These are phyloP conservation scores for Hypomecis atomaria DNA, from an alignment of 2,888 invertebrate genomes.

Conservation along the genomic window DNA sequence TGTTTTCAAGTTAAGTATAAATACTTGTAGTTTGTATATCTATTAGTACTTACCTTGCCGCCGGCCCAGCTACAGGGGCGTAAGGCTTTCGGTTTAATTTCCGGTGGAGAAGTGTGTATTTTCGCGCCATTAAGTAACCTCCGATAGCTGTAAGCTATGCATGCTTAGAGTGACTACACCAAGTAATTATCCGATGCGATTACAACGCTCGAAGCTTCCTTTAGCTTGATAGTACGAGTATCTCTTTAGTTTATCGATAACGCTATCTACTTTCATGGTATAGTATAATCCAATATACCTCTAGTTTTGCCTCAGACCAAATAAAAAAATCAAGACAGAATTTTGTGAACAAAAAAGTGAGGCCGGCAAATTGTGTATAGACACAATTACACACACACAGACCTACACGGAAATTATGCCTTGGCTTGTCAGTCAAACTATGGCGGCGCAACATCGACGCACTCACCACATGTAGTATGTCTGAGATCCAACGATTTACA, in stretches of 20 bases:
- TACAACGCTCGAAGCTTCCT: constrained; percentile 32
- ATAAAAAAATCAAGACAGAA: too few species aligned
- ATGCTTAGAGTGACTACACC: constrained; percentile 47
- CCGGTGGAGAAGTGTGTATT: constrained; percentile 56
- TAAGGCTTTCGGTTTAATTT: constrained; percentile 56
- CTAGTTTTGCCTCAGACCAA: too few species aligned
- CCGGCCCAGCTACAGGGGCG: constrained; percentile 18
- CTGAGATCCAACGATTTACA: too few species aligned
- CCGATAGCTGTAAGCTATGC: constrained; percentile 50
- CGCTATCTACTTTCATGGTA: constrained; percentile 16
- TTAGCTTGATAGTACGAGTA: constrained; percentile 18
- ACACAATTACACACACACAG: too few species aligned
- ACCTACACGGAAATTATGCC: too few species aligned
- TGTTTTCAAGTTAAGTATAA: not conserved
- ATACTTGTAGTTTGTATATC: constrained; percentile 6
- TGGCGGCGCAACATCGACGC: too few species aligned
- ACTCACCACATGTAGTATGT: too few species aligned
- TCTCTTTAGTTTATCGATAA: constrained; percentile 9
- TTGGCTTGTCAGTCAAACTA: too few species aligned
- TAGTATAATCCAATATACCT: not conserved
- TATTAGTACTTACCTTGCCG: constrained; percentile 30
- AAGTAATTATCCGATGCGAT: constrained; percentile 42
- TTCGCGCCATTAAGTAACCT: constrained; percentile 55
- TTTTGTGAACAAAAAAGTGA: too few species aligned
- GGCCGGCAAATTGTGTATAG: too few species aligned